Evolutionary conservation across 2,888 invertebrate genomes (phyloP).

Genomic region (Scaptomyza parva): DNA sequence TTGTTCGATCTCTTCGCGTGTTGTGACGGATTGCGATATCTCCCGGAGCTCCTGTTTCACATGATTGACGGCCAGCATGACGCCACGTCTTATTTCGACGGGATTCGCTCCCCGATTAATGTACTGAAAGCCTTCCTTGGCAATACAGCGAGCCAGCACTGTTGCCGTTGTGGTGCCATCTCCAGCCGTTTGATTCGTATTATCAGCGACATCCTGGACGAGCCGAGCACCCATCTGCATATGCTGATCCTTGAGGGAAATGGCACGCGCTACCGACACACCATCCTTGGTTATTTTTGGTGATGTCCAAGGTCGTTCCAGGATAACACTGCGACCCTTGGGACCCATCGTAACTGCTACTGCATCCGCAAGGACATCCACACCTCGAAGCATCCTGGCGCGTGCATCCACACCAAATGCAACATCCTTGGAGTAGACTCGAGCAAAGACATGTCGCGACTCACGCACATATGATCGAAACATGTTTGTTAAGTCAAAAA

Average conservation of each 20-base stretch:
- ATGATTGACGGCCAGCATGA: conserved; percentile 97
- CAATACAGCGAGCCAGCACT: conserved; percentile 98
- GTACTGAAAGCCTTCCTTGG: conserved; percentile 99
- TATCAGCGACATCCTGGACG: conserved; percentile 99
- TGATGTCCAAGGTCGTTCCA: conserved; percentile 99
- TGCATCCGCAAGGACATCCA: conserved; percentile 98
- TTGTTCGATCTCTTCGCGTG: conserved; percentile 99
- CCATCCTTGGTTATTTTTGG: conserved; percentile 99
- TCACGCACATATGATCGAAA: conserved; percentile 56
- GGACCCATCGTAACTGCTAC: conserved; percentile 99
- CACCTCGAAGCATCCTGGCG: conserved; percentile 98
- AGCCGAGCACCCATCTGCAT: conserved; percentile 99
- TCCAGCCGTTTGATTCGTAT: conserved; percentile 99
- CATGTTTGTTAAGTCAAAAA: conserved; percentile 33
- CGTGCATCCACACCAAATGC: conserved; percentile 98
- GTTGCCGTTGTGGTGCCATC: conserved; percentile 99
- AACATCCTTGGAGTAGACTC: conserved; percentile 97
- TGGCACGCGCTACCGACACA: conserved; percentile 98
- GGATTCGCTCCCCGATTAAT: conserved; percentile 99
- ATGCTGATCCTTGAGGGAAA: conserved; percentile 99
- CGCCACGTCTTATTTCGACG: conserved; percentile 96
- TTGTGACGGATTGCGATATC: conserved; percentile 97
- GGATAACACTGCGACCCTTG: conserved; percentile 99
- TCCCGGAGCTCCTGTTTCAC: conserved; percentile 94
- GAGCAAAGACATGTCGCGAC: conserved; percentile 66